These are phyloP conservation scores for Muscicapa adusta DNA, from an alignment of 2,113 vertebrate species.

Conservation along the genomic window DNA sequence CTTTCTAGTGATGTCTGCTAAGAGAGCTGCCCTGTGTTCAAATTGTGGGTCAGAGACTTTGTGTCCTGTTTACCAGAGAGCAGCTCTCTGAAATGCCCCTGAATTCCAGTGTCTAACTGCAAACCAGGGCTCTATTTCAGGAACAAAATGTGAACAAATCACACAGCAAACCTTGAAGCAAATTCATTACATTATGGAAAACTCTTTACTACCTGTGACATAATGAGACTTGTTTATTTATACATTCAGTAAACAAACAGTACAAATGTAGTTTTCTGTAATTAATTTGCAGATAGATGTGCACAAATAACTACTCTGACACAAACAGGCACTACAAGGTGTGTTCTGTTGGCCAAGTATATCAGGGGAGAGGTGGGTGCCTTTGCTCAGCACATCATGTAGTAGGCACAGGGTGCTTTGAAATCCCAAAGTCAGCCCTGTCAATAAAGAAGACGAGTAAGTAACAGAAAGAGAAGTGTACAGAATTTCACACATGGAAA, in stretches of 20 bases:
- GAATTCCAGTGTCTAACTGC: background rate
- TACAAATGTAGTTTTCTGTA: background rate
- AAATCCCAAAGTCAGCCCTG: background rate
- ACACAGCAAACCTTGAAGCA: background rate
- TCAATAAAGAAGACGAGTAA: background rate
- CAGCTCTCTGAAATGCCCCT: background rate
- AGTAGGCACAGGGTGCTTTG: background rate
- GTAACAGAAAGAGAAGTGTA: background rate
- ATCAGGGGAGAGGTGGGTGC: background rate
- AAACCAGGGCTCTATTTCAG: background rate
- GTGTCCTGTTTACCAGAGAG: background rate
- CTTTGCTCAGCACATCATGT: background rate
- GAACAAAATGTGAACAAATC: background rate
- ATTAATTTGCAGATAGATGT: background rate
- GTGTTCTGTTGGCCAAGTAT: background rate
- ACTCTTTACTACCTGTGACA: background rate
- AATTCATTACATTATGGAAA: background rate
- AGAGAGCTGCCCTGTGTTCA: background rate
- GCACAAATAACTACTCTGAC: background rate
- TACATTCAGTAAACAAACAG: background rate
- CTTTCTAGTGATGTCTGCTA: background rate
- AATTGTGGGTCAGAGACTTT: background rate
- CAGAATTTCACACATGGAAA: background rate
- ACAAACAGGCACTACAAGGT: background rate
- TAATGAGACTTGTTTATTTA: background rate